Conservation (phyloP, 2,797 vertebrate species). For the Sebastes goodei region DNA sequence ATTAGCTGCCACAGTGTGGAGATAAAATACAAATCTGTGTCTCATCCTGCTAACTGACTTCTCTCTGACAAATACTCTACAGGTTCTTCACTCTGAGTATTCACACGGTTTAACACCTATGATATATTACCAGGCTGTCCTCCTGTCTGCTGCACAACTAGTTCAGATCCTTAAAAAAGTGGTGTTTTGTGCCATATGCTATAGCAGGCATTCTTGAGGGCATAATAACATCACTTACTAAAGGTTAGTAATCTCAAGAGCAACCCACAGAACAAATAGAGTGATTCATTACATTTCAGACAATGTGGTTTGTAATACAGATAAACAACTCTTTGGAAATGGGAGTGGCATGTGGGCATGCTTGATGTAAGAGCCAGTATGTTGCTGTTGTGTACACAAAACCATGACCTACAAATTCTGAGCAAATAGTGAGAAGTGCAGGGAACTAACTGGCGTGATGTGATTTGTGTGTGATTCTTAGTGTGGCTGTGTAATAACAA, state of each 20-base stretch:
- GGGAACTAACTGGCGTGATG: background rate
- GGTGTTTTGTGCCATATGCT: background rate
- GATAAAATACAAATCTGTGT: conserved; percentile 9
- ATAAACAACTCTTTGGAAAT: background rate
- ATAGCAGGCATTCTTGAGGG: background rate
- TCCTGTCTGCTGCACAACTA: background rate
- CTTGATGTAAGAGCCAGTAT: background rate
- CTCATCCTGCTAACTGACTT: background rate
- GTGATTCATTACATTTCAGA: background rate
- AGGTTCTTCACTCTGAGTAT: background rate
- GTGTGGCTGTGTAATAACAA: background rate
- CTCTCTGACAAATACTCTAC: background rate
- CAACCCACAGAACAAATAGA: background rate
- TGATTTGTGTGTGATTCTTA: background rate
- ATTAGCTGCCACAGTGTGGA: background rate
- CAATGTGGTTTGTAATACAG: background rate
- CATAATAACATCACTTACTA: background rate
- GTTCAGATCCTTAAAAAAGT: background rate
- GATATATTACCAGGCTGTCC: background rate
- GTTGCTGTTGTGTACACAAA: conserved; percentile 28
- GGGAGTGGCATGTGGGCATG: background rate
- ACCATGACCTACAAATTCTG: background rate
- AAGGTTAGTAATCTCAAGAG: background rate
- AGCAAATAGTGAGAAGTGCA: background rate
- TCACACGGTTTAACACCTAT: background rate